These are phyloP conservation scores for Iselma pallidipennis DNA, from an alignment of 2,888 invertebrate species.

Conservation along the genomic window DNA sequence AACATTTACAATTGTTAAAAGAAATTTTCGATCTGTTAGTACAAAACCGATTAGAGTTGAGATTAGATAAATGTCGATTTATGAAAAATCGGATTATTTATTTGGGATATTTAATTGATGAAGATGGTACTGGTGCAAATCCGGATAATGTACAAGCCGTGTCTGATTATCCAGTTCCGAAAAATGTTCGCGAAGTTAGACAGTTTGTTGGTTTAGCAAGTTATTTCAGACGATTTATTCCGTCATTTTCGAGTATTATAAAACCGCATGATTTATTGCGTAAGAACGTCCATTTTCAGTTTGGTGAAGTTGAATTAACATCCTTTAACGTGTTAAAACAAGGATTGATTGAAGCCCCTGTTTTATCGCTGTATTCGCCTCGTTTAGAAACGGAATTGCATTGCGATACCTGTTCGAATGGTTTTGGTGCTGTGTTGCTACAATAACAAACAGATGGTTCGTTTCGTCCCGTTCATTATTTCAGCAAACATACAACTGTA, in stretches of 20 bases:
- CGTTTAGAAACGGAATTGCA: background rate
- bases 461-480: slow-evolving; percentile 3
- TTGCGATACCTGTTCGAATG: slow-evolving; percentile 1
- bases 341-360: background rate
- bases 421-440: slow-evolving; percentile 1
- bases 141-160: background rate
- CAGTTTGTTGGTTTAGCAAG: background rate
- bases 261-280: background rate
- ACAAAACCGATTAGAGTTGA: background rate
- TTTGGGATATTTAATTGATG: slow-evolving; percentile 4
- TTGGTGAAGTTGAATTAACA: background rate
- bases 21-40: background rate
- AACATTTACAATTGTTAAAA: background rate
- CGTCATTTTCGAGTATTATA: background rate
- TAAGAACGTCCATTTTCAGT: background rate
- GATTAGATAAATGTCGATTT: background rate
- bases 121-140: background rate
- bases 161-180: background rate
- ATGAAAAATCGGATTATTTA: background rate
- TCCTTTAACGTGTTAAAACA: background rate
- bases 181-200: background rate
- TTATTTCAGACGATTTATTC: slow-evolving; percentile 8
- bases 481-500: background rate
- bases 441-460: slow-evolving; percentile 1
- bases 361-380: background rate